Conservation (phyloP, 92 coral and sea anemone species). For the Porites divaricata region DNA sequence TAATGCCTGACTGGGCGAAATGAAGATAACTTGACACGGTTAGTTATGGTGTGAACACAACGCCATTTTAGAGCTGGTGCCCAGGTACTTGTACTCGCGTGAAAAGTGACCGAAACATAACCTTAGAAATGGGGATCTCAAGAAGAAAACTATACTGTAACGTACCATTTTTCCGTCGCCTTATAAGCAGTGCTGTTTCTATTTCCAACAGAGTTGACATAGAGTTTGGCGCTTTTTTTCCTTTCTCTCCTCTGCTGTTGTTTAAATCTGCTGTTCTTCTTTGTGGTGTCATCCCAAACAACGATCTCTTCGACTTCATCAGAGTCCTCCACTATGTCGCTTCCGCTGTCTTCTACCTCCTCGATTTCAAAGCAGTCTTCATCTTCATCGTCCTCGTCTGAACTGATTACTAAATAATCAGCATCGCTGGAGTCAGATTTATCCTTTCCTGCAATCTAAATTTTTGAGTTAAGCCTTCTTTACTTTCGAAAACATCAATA, state of each 20-base stretch:
- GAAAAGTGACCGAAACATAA: too few relatives aligned
- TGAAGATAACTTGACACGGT: too few relatives aligned
- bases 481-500: not conserved
- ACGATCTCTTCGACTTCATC: slow-evolving; percentile 19
- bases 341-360: slow-evolving; percentile 46
- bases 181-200: not conserved
- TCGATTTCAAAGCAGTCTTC: slow-evolving; percentile 27
- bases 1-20: too few relatives aligned
- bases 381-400: slow-evolving; percentile 28
- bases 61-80: too few relatives aligned
- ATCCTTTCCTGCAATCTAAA: slow-evolving; percentile 27
- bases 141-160: not conserved
- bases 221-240: too few relatives aligned
- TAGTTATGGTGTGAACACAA: too few relatives aligned
- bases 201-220: not conserved
- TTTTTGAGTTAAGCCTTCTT: not conserved
- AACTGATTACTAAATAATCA: slow-evolving; percentile 28
- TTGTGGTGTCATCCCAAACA: slow-evolving; percentile 38
- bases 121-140: too few relatives aligned
- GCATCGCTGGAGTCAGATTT: slow-evolving; percentile 26
- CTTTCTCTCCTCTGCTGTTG: too few relatives aligned
- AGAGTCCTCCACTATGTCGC: slow-evolving; percentile 27
- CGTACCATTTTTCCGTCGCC: slow-evolving; percentile 25
- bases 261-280: slow-evolving; percentile 6
- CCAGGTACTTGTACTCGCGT: too few relatives aligned